Base-by-base conservation (phyloP, 1,140 invertebrate genomes). In the Catajapyx aquilonaris region DNA sequence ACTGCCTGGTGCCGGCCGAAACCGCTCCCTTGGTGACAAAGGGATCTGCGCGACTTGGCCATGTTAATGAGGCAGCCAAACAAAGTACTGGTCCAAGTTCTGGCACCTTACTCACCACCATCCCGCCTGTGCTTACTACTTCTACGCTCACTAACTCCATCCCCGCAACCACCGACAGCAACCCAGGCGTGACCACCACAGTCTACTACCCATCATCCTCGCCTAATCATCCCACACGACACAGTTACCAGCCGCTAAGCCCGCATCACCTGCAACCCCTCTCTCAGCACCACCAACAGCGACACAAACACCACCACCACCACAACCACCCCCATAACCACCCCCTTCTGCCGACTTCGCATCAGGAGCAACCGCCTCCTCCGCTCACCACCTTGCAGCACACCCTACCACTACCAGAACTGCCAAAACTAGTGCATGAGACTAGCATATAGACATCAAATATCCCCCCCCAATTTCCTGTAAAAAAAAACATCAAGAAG, bases 371-470 rank as follows among this genome's bases (percentile, higher is more conserved):
- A 19, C 40, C 13, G 37, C 44, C 64, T 37, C 64, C 66, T n/a
- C n/a, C n/a, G n/a, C 35, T 13, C 33, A 40, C n/a, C 37, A 42
- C 20, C 35, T 32, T 9, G 20, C 38, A 1, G 35, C 23, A 18
- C 33, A 36, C 31, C 19, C 38, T 13, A 19, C 40, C 13, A 37
- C 44, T 65, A 37, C 64, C 66, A 46, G 69, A 71, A 48, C 53
- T 71, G 50, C 66, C 68, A 36, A 71, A 71, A 57, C 64, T 71
- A 50, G 68, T 73, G 50, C 71, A 74, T 60, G 73, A 75, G 51
- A 74, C 71, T 44, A 72, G 71, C 56, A 75, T 76, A 48, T 76
- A 68, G 41, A 32, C n/a, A n/a, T n/a, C n/a, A n/a, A n/a, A n/a
- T n/a, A n/a, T n/a, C n/a, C n/a, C n/a, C n/a, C n/a, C n/a, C n/a